A percentile compares a stretch with the other conserved stretches of the same genome.
These are phyloP conservation scores for Crocallis elinguaria DNA, from an alignment of 2,888 invertebrate species.

Conservation along the genomic window DNA sequence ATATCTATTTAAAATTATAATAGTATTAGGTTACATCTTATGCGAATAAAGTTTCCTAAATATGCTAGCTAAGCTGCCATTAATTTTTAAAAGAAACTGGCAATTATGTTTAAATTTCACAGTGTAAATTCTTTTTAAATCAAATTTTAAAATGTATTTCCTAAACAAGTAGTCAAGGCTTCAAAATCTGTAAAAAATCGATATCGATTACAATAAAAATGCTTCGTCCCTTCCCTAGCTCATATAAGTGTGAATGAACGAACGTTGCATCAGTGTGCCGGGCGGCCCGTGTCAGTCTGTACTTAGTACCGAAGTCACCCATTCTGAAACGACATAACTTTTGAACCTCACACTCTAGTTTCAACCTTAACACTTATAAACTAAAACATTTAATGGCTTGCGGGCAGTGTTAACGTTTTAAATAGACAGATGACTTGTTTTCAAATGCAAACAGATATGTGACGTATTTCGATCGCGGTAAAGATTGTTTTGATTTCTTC, in stretches of 20 bases:
- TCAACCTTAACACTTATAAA: neutral
- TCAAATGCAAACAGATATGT: conserved; percentile 27
- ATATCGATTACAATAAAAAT: conserved; percentile 34
- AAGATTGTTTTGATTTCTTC: conserved; percentile 23
- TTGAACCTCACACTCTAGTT: neutral
- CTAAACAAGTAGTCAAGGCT: too few relatives aligned
- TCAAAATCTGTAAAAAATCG: neutral
- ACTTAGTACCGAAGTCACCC: conserved; percentile 69
- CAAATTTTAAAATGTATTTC: too few relatives aligned
- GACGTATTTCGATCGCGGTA: conserved; percentile 13
- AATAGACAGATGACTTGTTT: neutral
- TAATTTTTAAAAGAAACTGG: too few relatives aligned
- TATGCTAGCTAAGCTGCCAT: too few relatives aligned
- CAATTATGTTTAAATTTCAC: too few relatives aligned
- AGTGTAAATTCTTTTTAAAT: too few relatives aligned
- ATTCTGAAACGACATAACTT: neutral
- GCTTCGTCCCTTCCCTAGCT: conserved; percentile 55
- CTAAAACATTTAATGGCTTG: neutral
- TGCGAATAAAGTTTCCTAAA: too few relatives aligned
- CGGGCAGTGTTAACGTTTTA: neutral
- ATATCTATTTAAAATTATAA: too few relatives aligned
- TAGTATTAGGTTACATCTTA: too few relatives aligned
- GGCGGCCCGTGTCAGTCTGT: conserved; percentile 72
- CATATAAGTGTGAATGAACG: conserved; percentile 73
- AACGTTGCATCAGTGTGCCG: conserved; percentile 71